phyloP scores from a whole-genome alignment of 2,888 invertebrate genomes.

The Athalia cordata region DNA sequence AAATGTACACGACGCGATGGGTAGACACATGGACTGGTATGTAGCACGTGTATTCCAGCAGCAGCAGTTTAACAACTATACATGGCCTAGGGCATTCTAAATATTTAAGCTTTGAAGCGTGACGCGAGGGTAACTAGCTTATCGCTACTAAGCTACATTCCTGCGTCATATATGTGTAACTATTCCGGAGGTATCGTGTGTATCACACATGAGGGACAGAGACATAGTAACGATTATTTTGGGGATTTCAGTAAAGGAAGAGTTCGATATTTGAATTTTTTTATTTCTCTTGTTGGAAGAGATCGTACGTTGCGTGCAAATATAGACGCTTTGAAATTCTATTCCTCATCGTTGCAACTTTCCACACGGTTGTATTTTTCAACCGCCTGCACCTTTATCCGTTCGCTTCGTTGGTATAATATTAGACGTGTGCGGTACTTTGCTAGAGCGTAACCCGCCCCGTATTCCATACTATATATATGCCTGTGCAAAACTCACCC shows the following conservation, averaged over 20 bases:
- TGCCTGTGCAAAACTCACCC: background rate
- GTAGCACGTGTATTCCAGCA: background rate
- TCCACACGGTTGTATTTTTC: conserved; percentile 54
- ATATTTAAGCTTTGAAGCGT: conserved; percentile 58
- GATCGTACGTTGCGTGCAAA: conserved; percentile 48
- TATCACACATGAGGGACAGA: background rate
- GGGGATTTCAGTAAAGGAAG: background rate
- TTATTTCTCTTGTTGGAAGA: background rate
- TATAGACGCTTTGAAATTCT: conserved; percentile 49
- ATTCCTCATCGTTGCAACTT: conserved; percentile 24
- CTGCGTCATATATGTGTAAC: conserved; percentile 14
- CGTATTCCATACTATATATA: background rate
- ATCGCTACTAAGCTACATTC: conserved; percentile 44
- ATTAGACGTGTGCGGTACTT: conserved; percentile 46
- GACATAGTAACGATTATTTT: background rate
- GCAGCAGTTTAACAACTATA: conserved; percentile 12
- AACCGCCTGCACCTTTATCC: background rate
- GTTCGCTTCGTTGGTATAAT: conserved; percentile 46
- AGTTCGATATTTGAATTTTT: background rate
- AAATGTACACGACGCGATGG: background rate
- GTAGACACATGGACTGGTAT: background rate
- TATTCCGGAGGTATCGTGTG: background rate
- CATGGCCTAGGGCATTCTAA: conserved; percentile 54
- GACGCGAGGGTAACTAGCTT: conserved; percentile 43
- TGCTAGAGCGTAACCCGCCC: background rate